Conservation (phyloP, 2,888 invertebrate species). For the Dicranocentrus wangi region DNA sequence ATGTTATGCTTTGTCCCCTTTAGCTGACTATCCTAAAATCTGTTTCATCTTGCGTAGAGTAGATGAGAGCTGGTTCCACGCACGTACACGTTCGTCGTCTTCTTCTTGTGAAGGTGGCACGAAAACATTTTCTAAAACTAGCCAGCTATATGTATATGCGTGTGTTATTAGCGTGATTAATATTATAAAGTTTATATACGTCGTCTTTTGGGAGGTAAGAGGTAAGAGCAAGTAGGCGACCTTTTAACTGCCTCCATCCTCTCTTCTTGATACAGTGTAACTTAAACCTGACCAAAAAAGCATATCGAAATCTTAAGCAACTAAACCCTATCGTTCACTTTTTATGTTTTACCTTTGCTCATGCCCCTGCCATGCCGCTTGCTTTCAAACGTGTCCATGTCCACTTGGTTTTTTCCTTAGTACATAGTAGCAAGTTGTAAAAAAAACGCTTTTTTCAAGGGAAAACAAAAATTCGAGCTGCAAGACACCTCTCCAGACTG, state of each 20-base stretch:
- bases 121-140: conserved; percentile 3
- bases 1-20: conserved; percentile 5
- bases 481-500: background rate
- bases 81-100: conserved; percentile 9
- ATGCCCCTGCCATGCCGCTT: conserved; percentile 18
- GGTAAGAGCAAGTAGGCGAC: conserved; percentile 14
- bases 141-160: conserved; percentile 2
- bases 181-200: conserved; percentile 32
- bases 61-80: conserved; percentile 19
- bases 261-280: conserved; percentile 32
- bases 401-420: background rate
- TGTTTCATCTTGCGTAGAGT: conserved; percentile 15
- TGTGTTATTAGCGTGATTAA: conserved; percentile 38
- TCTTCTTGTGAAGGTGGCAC: conserved; percentile 15
- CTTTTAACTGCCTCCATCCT: conserved; percentile 23
- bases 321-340: conserved; percentile 27
- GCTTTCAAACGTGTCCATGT: conserved; percentile 11
- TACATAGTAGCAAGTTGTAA: conserved; percentile 1
- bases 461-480: conserved; percentile 10
- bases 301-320: conserved; percentile 52
- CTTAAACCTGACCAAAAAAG: conserved; percentile 63
- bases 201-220: conserved; percentile 10
- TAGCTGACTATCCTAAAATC: conserved; percentile 14
- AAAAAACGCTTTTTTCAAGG: conserved; percentile 17
- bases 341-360: conserved; percentile 9